A percentile compares a stretch with the other conserved stretches of the same genome.
phyloP scores from a whole-genome alignment of 2,113 vertebrate genomes.

The Zosterops borbonicus region DNA sequence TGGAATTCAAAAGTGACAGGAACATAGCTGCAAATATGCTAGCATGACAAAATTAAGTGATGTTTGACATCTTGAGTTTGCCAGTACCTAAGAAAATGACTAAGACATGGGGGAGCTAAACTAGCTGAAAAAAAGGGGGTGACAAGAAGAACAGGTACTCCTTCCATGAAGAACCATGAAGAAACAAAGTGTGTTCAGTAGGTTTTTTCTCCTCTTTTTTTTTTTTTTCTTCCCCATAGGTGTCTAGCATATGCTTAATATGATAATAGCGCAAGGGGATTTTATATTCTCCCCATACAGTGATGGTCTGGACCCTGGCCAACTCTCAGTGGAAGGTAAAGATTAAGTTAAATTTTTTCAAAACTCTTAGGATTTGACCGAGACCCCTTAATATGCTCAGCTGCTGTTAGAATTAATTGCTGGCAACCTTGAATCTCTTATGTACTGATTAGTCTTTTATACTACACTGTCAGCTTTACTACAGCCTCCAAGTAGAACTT shows the following conservation, averaged over 20 bases:
- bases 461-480: neutral
- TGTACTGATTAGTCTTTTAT: slow-evolving; percentile 32
- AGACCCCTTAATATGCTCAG: slow-evolving; percentile 22
- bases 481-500: neutral
- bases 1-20: slow-evolving; percentile 2
- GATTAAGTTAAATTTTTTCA: slow-evolving; percentile 50
- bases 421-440: slow-evolving; percentile 43
- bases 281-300: neutral
- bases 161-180: neutral
- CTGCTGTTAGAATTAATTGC: slow-evolving; percentile 51
- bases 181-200: neutral
- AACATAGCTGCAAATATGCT: neutral
- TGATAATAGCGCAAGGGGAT: neutral
- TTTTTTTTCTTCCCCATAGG: too few relatives aligned
- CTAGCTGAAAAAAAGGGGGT: neutral
- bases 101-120: neutral
- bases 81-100: neutral
- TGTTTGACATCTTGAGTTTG: neutral
- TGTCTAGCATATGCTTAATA: neutral
- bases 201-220: too few relatives aligned
- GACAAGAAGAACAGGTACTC: neutral
- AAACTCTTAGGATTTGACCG: slow-evolving; percentile 28
- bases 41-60: neutral
- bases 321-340: slow-evolving; percentile 33
- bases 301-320: neutral